Base-by-base conservation (phyloP, 2,888 invertebrate species). In the Alentia gelatinosa region DNA sequence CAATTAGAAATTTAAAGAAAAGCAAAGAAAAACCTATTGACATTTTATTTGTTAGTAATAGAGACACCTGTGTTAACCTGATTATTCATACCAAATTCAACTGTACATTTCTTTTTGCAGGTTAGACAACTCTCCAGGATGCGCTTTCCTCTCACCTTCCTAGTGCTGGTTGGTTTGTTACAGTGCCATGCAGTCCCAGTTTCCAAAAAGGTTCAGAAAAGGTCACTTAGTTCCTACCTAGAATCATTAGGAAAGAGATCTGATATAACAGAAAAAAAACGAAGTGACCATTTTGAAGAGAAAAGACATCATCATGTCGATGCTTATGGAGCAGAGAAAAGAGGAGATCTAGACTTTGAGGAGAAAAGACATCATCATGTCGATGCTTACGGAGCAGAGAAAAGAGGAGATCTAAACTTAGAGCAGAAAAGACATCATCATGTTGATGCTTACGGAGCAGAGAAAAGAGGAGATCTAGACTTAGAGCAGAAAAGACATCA, bases 281-380 rank as follows among this genome's bases (percentile, higher is more conserved):
- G 30, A 4, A 26, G 30, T 33, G 37, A 23, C 39, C 9, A 79
- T 79, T 35, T 37, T 1, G 37, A 86, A 86, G 47, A 47, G 1
- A 86, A 86, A 30, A 86, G 86, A 30, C 47, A 47, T 40, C 26
- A 47, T 50, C 42, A 42, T 40, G 19, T 83, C 12, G 39, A 39
- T 83, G 4, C 39, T 12, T 37, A 37, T 19, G 83, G 39, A 39
- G 83, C 33, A n/a, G n/a, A n/a, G n/a, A n/a, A n/a, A n/a, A n/a
- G n/a, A n/a, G n/a, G n/a, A n/a, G n/a, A n/a, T n/a, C n/a, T n/a
- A n/a, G 74, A 74, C 47, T 47, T 63, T 26, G 42, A 86, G 30
- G 86, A 86, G 47, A 86, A 86, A 26, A 86, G 86, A 42, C 47
- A 47, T 47, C 86, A 86, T 12, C 7, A 42, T 19, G 9, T 86